phyloP scores from a whole-genome alignment of 1,140 invertebrate species.

The Drosophila bocki region DNA sequence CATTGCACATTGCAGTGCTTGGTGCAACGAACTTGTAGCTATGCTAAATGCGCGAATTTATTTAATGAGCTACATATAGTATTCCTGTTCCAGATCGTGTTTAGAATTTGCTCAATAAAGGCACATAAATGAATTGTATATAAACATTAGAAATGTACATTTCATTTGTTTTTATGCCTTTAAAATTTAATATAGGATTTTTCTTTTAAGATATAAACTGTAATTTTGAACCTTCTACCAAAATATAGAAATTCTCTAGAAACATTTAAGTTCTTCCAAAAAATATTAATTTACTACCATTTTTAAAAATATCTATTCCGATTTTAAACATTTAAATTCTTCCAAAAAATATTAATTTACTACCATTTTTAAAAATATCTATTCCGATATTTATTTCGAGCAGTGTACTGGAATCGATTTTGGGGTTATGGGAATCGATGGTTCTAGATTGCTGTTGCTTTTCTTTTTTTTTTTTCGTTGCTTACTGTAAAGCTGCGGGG shows the following conservation, averaged over 20 bases:
- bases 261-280: not conserved
- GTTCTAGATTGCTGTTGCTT: constrained; percentile 10
- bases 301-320: too few relatives aligned
- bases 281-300: too few relatives aligned
- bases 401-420: constrained; percentile 21
- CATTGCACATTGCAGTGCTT: constrained; percentile 25
- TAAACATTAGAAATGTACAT: not conserved
- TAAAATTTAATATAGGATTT: not conserved
- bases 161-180: not conserved
- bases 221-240: not conserved
- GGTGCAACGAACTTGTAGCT: constrained; percentile 71
- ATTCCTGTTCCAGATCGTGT: not conserved
- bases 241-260: not conserved
- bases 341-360: too few relatives aligned
- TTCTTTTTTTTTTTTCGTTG: not conserved
- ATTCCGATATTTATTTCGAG: too few relatives aligned
- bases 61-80: constrained; percentile 7
- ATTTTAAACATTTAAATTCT: too few relatives aligned
- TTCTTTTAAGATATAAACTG: not conserved
- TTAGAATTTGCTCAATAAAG: not conserved
- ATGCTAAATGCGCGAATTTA: constrained; percentile 34
- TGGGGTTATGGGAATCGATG: constrained; percentile 16
- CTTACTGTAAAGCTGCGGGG: constrained; percentile 38
- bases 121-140: not conserved
- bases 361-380: too few relatives aligned